A percentile compares a stretch with the other conserved stretches of the same genome.
Conservation (phyloP, 92 coral and sea anemone genomes). For the Pocillopora grandis region DNA sequence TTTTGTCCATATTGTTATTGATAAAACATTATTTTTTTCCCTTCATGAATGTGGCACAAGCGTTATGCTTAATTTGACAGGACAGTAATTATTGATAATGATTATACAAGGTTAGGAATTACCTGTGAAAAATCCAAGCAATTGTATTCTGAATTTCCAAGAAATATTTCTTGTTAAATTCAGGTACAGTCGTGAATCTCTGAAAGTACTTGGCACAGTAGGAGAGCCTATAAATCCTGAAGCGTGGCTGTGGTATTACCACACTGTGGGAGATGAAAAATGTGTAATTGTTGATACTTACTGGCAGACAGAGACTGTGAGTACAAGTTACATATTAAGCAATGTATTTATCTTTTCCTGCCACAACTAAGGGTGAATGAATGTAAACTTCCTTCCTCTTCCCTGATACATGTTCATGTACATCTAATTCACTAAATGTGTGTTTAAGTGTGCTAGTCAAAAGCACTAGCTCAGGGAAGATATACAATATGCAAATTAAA, state of each 20-base stretch:
- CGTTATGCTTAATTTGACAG: too few species aligned
- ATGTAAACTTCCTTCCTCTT: too few species aligned
- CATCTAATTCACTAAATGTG: too few species aligned
- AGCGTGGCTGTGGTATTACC: conserved; percentile 99
- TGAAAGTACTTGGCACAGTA: conserved; percentile 91
- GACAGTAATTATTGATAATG: too few species aligned
- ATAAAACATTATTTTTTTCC: too few species aligned
- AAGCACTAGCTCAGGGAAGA: too few species aligned
- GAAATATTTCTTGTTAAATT: not conserved
- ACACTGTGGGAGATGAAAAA: conserved; percentile 76
- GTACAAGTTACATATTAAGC: not conserved
- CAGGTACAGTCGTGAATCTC: conserved; percentile 79
- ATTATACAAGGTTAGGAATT: too few species aligned
- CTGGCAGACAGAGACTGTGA: conserved; percentile 99
- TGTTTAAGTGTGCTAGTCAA: too few species aligned
- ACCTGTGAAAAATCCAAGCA: not conserved
- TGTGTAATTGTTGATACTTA: conserved; percentile 94
- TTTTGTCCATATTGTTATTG: too few species aligned
- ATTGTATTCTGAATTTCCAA: not conserved
- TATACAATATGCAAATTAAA: too few species aligned
- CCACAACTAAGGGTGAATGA: not conserved
- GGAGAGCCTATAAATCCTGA: conserved; percentile 99
- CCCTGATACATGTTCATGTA: too few species aligned
- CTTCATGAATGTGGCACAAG: too few species aligned
- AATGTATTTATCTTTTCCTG: not conserved